Conservation (phyloP, 1,140 invertebrate genomes). For the Doryteuthis pealeii region DNA sequence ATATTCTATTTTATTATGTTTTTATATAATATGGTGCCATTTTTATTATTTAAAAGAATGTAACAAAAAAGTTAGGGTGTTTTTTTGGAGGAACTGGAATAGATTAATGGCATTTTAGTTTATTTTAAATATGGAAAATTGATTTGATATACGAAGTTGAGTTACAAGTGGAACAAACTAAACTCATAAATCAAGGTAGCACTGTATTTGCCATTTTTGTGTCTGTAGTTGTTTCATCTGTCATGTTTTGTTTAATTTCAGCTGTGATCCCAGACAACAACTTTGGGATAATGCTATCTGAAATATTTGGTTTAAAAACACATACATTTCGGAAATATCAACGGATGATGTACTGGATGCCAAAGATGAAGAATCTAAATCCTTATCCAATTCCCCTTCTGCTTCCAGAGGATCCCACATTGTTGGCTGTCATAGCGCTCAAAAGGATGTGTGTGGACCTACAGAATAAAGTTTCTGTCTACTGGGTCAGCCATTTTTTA, state of each 20-base stretch:
- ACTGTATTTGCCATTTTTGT: too few relatives aligned
- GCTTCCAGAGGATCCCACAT: slow-evolving; percentile 64
- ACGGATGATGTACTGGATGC: slow-evolving; percentile 98
- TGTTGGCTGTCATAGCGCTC: slow-evolving; percentile 85
- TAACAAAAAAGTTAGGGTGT: too few relatives aligned
- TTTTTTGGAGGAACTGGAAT: too few relatives aligned
- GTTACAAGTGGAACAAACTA: too few relatives aligned
- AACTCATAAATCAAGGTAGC: too few relatives aligned
- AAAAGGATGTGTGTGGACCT: slow-evolving; percentile 85
- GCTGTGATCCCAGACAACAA: slow-evolving; percentile 89
- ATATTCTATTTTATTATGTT: too few relatives aligned
- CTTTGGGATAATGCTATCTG: slow-evolving; percentile 77
- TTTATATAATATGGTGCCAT: too few relatives aligned
- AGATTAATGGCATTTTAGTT: too few relatives aligned
- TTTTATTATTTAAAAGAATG: too few relatives aligned
- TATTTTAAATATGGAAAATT: too few relatives aligned
- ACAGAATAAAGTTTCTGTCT: slow-evolving; percentile 71
- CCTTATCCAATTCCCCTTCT: slow-evolving; percentile 82
- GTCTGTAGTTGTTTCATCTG: too few relatives aligned
- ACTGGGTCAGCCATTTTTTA: slow-evolving; percentile 64
- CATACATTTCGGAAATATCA: slow-evolving; percentile 80
- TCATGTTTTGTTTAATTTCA: slow-evolving; percentile 48
- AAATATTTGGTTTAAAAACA: slow-evolving; percentile 80
- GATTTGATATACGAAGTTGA: too few relatives aligned
- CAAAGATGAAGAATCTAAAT: slow-evolving; percentile 89